phyloP scores from a whole-genome alignment of 2,113 vertebrate species.

The Saccopteryx bilineata region DNA sequence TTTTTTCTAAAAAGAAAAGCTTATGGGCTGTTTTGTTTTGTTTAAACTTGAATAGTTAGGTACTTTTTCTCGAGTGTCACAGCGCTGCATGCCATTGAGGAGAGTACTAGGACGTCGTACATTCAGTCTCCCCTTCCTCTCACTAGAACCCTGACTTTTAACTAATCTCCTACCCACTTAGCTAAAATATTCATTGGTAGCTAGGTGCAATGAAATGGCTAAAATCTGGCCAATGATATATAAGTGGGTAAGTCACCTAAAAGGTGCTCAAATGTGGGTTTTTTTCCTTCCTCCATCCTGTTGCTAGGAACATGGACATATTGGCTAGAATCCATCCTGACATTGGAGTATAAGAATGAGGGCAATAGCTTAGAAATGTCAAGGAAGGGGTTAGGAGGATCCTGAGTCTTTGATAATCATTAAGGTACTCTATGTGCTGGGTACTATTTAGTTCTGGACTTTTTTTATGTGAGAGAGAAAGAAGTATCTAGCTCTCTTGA shows the following conservation, averaged over 20 bases:
- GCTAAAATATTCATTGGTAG: slow-evolving; percentile 2
- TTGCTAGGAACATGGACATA: neutral
- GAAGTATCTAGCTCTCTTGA: neutral
- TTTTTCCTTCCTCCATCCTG: neutral
- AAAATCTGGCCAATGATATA: neutral
- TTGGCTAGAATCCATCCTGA: neutral
- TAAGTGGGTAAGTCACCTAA: neutral
- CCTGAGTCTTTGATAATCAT: neutral
- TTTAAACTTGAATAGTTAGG: neutral
- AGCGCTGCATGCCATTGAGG: neutral
- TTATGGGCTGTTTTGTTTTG: neutral
- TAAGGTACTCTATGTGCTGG: neutral
- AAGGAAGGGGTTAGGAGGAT: neutral
- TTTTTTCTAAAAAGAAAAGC: neutral
- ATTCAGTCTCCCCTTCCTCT: neutral
- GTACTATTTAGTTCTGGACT: neutral
- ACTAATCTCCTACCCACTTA: neutral
- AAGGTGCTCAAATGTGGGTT: neutral
- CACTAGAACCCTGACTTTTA: neutral
- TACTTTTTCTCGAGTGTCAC: neutral
- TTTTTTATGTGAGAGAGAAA: neutral
- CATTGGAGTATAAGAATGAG: neutral
- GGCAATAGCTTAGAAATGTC: neutral
- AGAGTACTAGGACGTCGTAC: neutral
- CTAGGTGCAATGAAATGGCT: neutral